Evolutionary conservation across 2,797 vertebrate species (phyloP).

Genomic region (Pteropus rufus): DNA sequence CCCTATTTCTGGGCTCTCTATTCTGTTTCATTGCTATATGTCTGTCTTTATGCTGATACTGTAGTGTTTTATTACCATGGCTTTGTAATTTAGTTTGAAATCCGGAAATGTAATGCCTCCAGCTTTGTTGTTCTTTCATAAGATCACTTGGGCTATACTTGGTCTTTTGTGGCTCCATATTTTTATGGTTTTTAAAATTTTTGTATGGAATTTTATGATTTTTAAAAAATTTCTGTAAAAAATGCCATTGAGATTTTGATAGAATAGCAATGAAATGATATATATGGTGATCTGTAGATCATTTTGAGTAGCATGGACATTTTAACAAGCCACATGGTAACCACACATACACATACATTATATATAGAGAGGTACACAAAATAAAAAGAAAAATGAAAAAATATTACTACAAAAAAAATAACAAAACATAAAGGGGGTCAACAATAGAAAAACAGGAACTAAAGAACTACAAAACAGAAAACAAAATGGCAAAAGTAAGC

Average conservation of each 20-base stretch:
- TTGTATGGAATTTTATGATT: neutral
- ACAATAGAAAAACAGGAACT: neutral
- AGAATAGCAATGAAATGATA: neutral
- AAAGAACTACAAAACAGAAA: neutral
- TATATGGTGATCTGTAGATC: neutral
- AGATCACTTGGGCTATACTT: neutral
- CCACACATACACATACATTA: neutral
- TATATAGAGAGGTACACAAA: neutral
- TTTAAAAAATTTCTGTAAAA: neutral
- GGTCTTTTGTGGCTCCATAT: neutral
- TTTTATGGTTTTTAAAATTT: neutral
- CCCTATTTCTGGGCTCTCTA: neutral
- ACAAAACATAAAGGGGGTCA: neutral
- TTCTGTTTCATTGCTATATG: neutral
- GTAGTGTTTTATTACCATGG: neutral
- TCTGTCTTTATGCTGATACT: neutral
- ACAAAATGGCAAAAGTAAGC: neutral
- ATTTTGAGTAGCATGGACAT: neutral
- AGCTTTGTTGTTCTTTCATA: neutral
- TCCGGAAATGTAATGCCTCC: neutral
- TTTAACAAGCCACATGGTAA: neutral
- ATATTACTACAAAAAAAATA: neutral
- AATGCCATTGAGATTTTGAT: neutral
- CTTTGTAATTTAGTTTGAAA: conserved; percentile 8
- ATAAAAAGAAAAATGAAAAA: neutral